These are phyloP conservation scores for Ferrisia virgata DNA, from an alignment of 2,888 invertebrate species.

Conservation along the genomic window DNA sequence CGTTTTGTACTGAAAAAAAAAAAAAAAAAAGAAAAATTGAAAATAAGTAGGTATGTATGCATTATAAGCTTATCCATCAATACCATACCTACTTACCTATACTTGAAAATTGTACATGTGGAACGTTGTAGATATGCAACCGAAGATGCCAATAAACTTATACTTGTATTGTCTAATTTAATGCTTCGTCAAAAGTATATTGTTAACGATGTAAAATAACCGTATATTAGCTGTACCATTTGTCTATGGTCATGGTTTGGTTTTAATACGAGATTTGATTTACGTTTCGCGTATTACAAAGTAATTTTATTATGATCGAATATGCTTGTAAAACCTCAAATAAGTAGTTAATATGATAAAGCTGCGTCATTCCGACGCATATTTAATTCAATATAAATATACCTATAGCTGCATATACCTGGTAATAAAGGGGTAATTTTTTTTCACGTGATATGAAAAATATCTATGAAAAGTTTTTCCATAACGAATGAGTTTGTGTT, in stretches of 20 bases:
- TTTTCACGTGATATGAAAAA: neutral
- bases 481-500: too few relatives aligned
- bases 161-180: neutral
- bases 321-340: neutral
- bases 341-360: neutral
- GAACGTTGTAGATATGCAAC: neutral
- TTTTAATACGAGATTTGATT: neutral
- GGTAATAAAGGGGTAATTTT: neutral
- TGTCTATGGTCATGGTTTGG: neutral
- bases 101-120: neutral
- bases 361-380: neutral
- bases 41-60: too few relatives aligned
- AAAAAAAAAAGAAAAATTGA: too few relatives aligned
- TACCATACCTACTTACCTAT: neutral
- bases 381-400: neutral
- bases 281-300: neutral
- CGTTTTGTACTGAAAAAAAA: neutral
- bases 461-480: neutral
- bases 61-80: neutral
- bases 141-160: neutral
- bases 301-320: neutral
- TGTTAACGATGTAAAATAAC: neutral
- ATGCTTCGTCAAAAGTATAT: neutral
- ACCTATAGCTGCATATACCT: too few relatives aligned
- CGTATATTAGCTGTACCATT: neutral